Conservation (phyloP, 2,113 vertebrate genomes). For the Lota lota region DNA sequence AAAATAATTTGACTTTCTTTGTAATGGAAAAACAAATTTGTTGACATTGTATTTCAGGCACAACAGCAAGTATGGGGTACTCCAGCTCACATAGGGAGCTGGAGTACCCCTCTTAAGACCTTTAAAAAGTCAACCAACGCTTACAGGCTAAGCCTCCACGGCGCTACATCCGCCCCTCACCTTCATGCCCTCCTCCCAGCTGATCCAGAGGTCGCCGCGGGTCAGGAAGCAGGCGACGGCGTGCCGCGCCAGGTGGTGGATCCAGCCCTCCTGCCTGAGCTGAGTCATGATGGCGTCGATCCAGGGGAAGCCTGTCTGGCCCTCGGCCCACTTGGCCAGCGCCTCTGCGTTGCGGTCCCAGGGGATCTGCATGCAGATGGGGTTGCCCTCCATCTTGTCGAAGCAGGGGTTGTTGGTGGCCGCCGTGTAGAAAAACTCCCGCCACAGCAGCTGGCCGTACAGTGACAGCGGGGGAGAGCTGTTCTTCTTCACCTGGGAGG, state of each 20-base stretch:
- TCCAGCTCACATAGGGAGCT: too few species aligned
- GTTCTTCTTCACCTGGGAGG: slow-evolving; percentile 92
- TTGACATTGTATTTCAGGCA: too few species aligned
- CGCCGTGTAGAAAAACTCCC: slow-evolving; percentile 97
- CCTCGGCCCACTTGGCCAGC: slow-evolving; percentile 97
- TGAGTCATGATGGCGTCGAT: slow-evolving; percentile 99
- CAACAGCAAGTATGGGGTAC: too few species aligned
- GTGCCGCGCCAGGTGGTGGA: slow-evolving; percentile 95
- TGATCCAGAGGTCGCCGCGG: slow-evolving; percentile 95
- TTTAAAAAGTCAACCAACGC: too few species aligned
- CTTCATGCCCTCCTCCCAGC: slow-evolving; percentile 99
- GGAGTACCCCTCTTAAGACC: too few species aligned
- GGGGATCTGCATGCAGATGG: slow-evolving; percentile 97
- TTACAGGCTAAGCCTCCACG: too few species aligned
- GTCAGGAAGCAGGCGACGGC: slow-evolving; percentile 96
- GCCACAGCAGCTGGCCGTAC: slow-evolving; percentile 96
- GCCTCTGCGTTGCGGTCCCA: slow-evolving; percentile 98
- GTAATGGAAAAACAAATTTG: too few species aligned
- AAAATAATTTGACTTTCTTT: too few species aligned
- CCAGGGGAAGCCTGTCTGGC: slow-evolving; percentile 94
- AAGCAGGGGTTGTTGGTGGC: slow-evolving; percentile 97
- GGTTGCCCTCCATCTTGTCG: slow-evolving; percentile 99
- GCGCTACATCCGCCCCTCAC: slow-evolving; percentile 53
- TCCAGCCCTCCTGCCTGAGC: slow-evolving; percentile 95
- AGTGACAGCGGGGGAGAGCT: slow-evolving; percentile 95